Evolutionary conservation across 1,140 invertebrate genomes (phyloP), one percentile per base, ranked within the genome.

Genomic region (Parasteatoda tepidariorum): DNA sequence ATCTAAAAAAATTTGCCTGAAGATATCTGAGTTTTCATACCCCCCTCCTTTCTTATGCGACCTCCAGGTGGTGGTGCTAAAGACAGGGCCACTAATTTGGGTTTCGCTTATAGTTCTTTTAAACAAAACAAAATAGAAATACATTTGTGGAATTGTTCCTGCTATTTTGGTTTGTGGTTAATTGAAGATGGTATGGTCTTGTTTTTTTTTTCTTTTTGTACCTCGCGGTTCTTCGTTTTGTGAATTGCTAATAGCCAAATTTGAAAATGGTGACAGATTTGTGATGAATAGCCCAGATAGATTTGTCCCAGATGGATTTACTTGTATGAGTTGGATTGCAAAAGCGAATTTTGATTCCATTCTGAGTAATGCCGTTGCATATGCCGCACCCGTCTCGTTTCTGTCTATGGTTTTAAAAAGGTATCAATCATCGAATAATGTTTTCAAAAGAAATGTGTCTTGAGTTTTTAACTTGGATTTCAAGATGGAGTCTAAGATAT

Each of bases 31-130:
- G n/a, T n/a, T 41, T 62, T 6, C 31, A 73, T 9, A 26, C 22
- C 73, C 31, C 57, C 70, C 28, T 13, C 26, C 26, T 18, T 62
- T 18, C 59, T 62, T 34, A 34, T 4, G 13, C 54, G 55, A 33
- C 31, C 30, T 68, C 62, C 76, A 79, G 76, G 76, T 79, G 76
- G 38, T 48, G 38, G 76, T 79, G 76, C 62, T 79, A 79, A 79
- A 79, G 48, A n/a, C n/a, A 79, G 76, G 76, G 55, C 74, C 74
- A 38, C 41, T 68, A 68, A 68, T 68, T 79, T 79, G 62, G 62
- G 11, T 41, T 41, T 68, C 41, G n/a, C 57, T 15, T 15, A n/a
- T 15, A 7, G 7, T 59, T 59, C n/a, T n/a, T 15, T n/a, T 15
- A 22, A 26, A 26, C n/a, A 26, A 59, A 59, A n/a, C 57, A 26